These are phyloP conservation scores for Drosophila auraria DNA, from an alignment of 1,140 invertebrate species.

Conservation along the genomic window DNA sequence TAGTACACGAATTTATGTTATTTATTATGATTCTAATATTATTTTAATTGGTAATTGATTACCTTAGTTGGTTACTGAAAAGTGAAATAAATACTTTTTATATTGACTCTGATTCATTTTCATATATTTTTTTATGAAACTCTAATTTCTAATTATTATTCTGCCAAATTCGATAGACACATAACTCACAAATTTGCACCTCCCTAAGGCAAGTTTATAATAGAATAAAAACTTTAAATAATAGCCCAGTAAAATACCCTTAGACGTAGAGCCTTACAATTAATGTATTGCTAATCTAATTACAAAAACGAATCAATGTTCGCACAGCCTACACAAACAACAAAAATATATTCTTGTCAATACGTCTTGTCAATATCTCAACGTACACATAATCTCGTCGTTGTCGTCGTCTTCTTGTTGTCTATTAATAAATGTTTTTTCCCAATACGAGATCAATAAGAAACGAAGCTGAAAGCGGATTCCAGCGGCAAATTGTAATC, in stretches of 20 bases:
- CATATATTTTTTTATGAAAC: too few species aligned
- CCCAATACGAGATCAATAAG: slow-evolving; percentile 43
- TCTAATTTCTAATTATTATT: neutral
- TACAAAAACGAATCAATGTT: slow-evolving; percentile 39
- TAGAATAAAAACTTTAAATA: slow-evolving; percentile 3
- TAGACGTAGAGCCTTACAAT: slow-evolving; percentile 4
- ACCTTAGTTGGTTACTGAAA: too few species aligned
- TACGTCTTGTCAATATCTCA: slow-evolving; percentile 70
- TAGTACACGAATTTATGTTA: too few species aligned
- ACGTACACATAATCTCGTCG: slow-evolving; percentile 72
- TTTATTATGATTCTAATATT: too few species aligned
- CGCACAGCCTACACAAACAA: slow-evolving; percentile 20
- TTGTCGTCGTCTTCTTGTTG: slow-evolving; percentile 63
- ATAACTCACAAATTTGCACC: neutral
- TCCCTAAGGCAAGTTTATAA: slow-evolving; percentile 11
- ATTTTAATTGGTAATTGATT: too few species aligned
- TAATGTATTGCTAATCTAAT: slow-evolving; percentile 48
- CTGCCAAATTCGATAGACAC: neutral
- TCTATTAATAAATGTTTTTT: slow-evolving; percentile 64
- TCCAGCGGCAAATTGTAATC: slow-evolving; percentile 64
- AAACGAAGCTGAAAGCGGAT: slow-evolving; percentile 33
- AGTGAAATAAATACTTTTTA: neutral
- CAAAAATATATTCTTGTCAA: slow-evolving; percentile 63
- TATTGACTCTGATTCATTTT: neutral
- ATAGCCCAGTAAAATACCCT: slow-evolving; percentile 21